Base-by-base conservation (phyloP, 2,113 vertebrate species). In the Panurus biarmicus region DNA sequence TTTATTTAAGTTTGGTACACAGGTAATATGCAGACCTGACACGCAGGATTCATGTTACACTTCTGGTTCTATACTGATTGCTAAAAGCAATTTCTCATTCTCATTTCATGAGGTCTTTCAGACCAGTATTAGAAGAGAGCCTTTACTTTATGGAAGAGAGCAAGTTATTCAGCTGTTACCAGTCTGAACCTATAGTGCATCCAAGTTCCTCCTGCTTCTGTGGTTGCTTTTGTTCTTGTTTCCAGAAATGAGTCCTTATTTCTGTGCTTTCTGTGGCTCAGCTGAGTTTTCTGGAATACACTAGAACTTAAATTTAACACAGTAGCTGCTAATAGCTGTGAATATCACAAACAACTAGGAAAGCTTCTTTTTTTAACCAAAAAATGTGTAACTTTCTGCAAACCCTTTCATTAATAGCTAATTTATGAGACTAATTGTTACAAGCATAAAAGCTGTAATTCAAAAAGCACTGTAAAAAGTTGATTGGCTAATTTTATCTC, bases 1-100 rank as follows among this genome's bases (percentile, higher is more conserved):
- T 53, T 53, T 25, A 44, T 56, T 85, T 29, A 16, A 40, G 56
- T 40, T 33, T 31, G 15, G 38, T n/a, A 19, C 51, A 58, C 44
- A 47, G 53, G 21, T 56, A 66, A 31, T 6, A 40, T 0, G 14
- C 11, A 48, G 72, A 62, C 21, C 42, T 35, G 36, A 71, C 11
- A 67, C 0, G 0, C 20, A 53, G 14, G 38, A 64, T 29, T 60
- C 4, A 3, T 6, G 17, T 11, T 14, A 61, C 28, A 8, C 9
- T 56, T 69, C 20, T n/a, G 36, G 31, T 53, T 69, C 31, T 23
- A 8, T 5, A 14, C 7, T 9, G 54, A 65, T 4, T 9, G 44
- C 14, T 76, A 50, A 54, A 83, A 73, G 36, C 13, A 26, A 9
- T 19, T 45, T 66, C 33, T 61, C 29, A 12, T 28, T 66, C 38